A percentile compares a stretch with the other conserved stretches of the same genome.
Evolutionary conservation across 2,888 invertebrate genomes (phyloP).

Genomic region (Tenthredo amoena): DNA sequence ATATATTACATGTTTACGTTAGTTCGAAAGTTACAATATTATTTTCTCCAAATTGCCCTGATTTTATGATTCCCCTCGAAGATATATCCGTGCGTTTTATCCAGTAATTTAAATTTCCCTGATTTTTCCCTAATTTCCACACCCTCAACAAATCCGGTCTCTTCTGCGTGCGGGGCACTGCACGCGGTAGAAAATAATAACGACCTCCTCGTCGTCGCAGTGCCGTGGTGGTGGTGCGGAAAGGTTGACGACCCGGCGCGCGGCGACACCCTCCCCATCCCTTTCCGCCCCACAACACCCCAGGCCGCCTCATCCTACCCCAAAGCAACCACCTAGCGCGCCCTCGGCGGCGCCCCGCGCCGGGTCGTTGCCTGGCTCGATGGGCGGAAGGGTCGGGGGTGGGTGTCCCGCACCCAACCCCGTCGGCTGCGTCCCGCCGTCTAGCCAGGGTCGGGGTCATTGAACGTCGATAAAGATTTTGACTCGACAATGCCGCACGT

Average conservation of each 20-base stretch:
- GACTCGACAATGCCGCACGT: slow-evolving; percentile 68
- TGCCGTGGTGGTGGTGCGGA: slow-evolving; percentile 76
- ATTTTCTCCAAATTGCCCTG: neutral
- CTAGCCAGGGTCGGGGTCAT: slow-evolving; percentile 78
- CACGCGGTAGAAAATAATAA: slow-evolving; percentile 27
- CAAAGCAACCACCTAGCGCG: slow-evolving; percentile 56
- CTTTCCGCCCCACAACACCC: slow-evolving; percentile 60
- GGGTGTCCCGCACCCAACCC: slow-evolving; percentile 52
- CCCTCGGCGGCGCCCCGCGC: slow-evolving; percentile 55
- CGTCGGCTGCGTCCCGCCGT: slow-evolving; percentile 63
- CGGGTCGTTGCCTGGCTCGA: slow-evolving; percentile 53
- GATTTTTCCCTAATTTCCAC: neutral
- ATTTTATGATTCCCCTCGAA: neutral
- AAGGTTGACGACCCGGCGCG: slow-evolving; percentile 76
- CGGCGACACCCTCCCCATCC: slow-evolving; percentile 72
- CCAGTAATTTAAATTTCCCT: neutral
- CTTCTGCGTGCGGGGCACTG: slow-evolving; percentile 10
- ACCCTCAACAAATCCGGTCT: neutral
- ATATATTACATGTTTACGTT: neutral
- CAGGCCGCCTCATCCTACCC: slow-evolving; percentile 58
- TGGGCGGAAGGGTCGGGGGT: slow-evolving; percentile 36
- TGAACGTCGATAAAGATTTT: slow-evolving; percentile 78
- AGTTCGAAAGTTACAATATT: neutral
- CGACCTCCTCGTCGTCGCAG: slow-evolving; percentile 32
- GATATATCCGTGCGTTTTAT: neutral